Evolutionary conservation across 92 coral and sea anemone genomes (phyloP).

Genomic region (Palythoa caribaeorum): DNA sequence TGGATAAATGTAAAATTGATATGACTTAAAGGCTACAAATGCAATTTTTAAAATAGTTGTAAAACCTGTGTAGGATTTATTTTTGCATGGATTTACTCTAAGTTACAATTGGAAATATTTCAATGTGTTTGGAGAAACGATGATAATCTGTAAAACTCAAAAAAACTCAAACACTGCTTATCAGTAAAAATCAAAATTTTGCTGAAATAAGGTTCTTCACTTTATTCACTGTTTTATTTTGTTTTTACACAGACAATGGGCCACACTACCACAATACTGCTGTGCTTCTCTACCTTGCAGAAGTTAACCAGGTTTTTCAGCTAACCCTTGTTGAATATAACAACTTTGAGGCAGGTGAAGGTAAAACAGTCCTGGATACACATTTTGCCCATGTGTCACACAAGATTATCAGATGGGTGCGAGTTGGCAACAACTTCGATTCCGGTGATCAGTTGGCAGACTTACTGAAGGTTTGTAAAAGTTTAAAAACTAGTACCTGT

Average conservation of each 20-base stretch:
- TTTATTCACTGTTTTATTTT: background rate
- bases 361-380: constrained; percentile 50
- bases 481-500: background rate
- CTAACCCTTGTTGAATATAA: constrained; percentile 21
- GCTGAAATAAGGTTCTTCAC: background rate
- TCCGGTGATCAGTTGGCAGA: constrained; percentile 42
- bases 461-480: constrained; percentile 31
- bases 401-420: constrained; percentile 39
- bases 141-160: background rate
- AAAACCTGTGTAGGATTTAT: constrained; percentile 3
- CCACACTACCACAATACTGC: constrained; percentile 46
- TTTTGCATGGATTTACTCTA: background rate
- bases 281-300: constrained; percentile 39
- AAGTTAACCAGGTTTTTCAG: constrained; percentile 3
- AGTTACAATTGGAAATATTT: background rate
- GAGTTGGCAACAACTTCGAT: constrained; percentile 46
- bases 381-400: constrained; percentile 56
- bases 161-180: background rate
- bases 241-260: constrained; percentile 43
- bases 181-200: background rate
- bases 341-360: constrained; percentile 57
- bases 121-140: background rate
- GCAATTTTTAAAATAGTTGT: background rate
- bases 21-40: background rate
- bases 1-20: background rate